Percentiles rank a stretch among this genome's conserved stretches.
These are phyloP conservation scores for Pyrocephalus nanus DNA, from an alignment of 2,797 vertebrate genomes.

Conservation along the genomic window DNA sequence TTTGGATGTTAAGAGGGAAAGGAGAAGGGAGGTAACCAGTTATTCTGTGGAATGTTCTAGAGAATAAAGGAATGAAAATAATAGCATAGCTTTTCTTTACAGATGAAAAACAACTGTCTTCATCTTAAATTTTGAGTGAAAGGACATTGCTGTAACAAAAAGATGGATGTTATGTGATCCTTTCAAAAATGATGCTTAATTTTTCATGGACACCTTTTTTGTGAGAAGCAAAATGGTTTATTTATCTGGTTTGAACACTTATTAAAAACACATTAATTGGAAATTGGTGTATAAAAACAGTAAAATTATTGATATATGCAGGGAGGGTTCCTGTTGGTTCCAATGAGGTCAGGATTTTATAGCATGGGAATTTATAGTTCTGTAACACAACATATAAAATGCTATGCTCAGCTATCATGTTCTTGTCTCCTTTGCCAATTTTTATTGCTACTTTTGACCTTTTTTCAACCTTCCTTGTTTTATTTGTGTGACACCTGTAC, in stretches of 20 bases:
- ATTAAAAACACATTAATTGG: neutral
- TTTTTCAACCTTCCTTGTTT: conserved; percentile 37
- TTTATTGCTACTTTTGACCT: conserved; percentile 61
- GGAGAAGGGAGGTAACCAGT: neutral
- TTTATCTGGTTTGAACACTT: neutral
- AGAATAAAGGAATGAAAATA: neutral
- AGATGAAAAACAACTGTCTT: neutral
- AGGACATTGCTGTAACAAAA: neutral
- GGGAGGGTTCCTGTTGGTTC: neutral
- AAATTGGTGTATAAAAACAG: neutral
- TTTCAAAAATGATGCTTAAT: neutral
- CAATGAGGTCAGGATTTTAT: conserved; percentile 31
- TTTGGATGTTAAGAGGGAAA: neutral
- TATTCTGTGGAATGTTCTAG: neutral
- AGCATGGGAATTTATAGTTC: conserved; percentile 30
- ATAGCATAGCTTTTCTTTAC: neutral
- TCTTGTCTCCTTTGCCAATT: conserved; percentile 50
- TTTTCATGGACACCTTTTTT: neutral
- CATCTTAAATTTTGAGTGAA: neutral
- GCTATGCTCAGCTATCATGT: conserved; percentile 18
- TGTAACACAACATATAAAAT: conserved; percentile 28
- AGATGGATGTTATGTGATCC: neutral
- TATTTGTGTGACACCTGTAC: conserved; percentile 60
- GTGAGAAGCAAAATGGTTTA: neutral
- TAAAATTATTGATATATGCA: neutral